phyloP scores from a whole-genome alignment of 1,140 invertebrate genomes.

The Colletes latitarsis region DNA sequence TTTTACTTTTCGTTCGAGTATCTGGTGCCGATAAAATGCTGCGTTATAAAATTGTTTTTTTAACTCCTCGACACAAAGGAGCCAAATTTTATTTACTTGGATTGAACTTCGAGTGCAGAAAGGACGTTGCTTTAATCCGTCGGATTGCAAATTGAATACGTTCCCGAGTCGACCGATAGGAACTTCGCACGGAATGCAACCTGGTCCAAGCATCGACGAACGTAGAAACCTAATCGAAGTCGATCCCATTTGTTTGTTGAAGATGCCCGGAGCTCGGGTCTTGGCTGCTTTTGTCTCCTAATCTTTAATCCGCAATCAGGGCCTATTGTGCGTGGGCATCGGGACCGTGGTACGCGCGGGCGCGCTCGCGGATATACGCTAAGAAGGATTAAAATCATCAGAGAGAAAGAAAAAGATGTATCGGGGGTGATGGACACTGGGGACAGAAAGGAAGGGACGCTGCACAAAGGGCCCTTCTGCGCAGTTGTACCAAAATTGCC shows the following conservation, averaged over 20 bases:
- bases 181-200: background rate
- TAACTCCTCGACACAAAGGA: too few species aligned
- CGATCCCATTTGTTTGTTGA: conserved; percentile 60
- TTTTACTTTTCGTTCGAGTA: too few species aligned
- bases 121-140: background rate
- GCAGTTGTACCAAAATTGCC: too few species aligned
- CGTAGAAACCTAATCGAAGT: conserved; percentile 51
- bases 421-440: background rate
- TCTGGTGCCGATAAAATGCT: too few species aligned
- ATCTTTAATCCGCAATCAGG: conserved; percentile 70
- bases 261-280: conserved; percentile 9
- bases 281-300: conserved; percentile 61
- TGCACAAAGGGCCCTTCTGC: background rate
- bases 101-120: background rate
- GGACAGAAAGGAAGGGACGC: background rate
- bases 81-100: too few species aligned
- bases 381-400: conserved; percentile 62
- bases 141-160: background rate
- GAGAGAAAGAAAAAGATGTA: conserved; percentile 53
- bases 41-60: too few species aligned
- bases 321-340: conserved; percentile 61
- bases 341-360: conserved; percentile 15
- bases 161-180: background rate
- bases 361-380: conserved; percentile 23
- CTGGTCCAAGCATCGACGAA: background rate